Evolutionary conservation across 2,797 vertebrate genomes (phyloP).

Genomic region (Chaetodon trifasciatus): DNA sequence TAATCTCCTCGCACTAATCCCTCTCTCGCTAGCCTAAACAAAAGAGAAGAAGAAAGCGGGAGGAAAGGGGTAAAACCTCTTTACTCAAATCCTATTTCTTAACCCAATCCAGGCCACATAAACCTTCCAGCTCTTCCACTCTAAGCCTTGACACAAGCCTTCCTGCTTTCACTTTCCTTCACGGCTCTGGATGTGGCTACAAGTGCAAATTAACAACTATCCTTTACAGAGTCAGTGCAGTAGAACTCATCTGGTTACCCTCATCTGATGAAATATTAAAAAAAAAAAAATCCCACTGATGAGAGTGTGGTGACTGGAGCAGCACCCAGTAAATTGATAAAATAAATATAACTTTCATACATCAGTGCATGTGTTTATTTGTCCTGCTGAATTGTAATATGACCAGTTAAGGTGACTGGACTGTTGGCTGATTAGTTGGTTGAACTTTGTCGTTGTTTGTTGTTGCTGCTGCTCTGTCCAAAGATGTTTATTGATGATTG

Average conservation of each 20-base stretch:
- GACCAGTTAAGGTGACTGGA: too few relatives aligned
- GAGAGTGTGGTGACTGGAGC: neutral
- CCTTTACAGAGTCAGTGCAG: conserved; percentile 11
- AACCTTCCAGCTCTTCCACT: conserved; percentile 59
- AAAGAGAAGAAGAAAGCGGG: conserved; percentile 78
- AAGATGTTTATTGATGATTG: neutral
- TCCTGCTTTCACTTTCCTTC: conserved; percentile 66
- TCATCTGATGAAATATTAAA: neutral
- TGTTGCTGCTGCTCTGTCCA: neutral
- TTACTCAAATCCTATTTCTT: conserved; percentile 88
- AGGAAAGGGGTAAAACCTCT: conserved; percentile 81
- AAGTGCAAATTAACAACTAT: conserved; percentile 58
- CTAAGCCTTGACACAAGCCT: conserved; percentile 72
- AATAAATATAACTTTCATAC: neutral
- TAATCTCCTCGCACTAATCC: conserved; percentile 86
- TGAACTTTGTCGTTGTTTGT: neutral
- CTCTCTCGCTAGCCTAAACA: conserved; percentile 79
- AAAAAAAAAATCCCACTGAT: conserved; percentile 3
- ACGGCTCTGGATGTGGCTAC: conserved; percentile 26
- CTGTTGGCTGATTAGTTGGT: neutral
- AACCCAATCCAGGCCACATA: conserved; percentile 68
- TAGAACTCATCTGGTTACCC: neutral
- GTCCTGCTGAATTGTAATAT: neutral
- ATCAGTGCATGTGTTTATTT: neutral
- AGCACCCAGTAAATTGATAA: neutral